Conservation (phyloP, 2,113 vertebrate genomes). For the Gymnorhina tibicen region DNA sequence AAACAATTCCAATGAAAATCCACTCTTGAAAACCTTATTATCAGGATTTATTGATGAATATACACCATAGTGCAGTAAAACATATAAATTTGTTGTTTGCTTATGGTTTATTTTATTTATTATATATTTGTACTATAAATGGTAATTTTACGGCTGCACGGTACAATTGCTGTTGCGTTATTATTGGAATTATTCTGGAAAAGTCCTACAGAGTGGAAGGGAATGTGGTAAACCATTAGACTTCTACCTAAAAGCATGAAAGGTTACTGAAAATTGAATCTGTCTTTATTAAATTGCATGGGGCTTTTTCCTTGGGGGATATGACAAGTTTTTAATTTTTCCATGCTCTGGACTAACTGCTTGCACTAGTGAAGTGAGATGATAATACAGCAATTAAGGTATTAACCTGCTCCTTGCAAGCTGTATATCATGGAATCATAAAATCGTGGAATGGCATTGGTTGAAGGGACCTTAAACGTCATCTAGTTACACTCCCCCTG, state of each 20-base stretch:
- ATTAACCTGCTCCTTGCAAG: background rate
- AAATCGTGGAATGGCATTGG: background rate
- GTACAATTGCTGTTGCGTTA: background rate
- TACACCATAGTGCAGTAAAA: background rate
- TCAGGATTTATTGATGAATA: constrained; percentile 10
- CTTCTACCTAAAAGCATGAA: background rate
- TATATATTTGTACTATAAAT: background rate
- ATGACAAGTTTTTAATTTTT: background rate
- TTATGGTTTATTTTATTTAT: constrained; percentile 17
- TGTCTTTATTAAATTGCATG: background rate
- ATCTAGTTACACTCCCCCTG: background rate
- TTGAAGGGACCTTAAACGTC: background rate
- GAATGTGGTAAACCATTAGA: background rate
- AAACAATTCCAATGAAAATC: constrained; percentile 42
- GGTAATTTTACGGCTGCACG: background rate
- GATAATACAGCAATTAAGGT: background rate
- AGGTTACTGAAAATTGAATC: background rate
- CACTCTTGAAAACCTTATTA: constrained; percentile 54
- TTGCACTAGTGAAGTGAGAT: background rate
- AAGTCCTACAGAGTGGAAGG: background rate
- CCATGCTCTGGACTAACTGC: background rate
- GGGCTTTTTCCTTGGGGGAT: background rate
- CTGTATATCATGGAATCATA: background rate
- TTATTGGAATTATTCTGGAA: background rate
- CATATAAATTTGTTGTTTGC: background rate